phyloP scores from a whole-genome alignment of 2,113 vertebrate genomes.

The Arothron firmamentum region DNA sequence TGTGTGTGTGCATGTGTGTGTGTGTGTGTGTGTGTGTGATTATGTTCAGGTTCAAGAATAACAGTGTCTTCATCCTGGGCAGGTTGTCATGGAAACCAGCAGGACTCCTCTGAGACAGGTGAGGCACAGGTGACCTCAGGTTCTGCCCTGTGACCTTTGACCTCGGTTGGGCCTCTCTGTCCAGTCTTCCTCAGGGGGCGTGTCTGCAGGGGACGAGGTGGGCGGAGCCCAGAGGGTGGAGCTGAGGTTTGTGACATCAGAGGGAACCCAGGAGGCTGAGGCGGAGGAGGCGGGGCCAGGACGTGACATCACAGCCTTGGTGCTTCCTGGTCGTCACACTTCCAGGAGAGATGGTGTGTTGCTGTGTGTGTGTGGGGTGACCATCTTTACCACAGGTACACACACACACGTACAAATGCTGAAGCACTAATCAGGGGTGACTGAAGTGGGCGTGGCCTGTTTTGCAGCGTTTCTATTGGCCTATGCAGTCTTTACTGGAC shows the following conservation, averaged over 20 bases:
- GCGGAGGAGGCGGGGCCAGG: slow-evolving; percentile 6
- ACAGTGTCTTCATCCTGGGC: background rate
- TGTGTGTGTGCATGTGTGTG: too few species aligned
- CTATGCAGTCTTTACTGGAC: slow-evolving; percentile 46
- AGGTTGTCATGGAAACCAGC: slow-evolving; percentile 19
- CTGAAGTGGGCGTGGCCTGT: background rate
- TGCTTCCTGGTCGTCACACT: slow-evolving; percentile 5
- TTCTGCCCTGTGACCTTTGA: background rate
- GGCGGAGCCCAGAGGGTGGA: slow-evolving; percentile 46
- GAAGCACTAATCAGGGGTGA: background rate
- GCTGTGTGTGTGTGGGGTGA: slow-evolving; percentile 3
- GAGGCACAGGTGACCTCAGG: background rate
- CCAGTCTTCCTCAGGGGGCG: slow-evolving; percentile 10
- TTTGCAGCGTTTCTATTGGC: slow-evolving; percentile 66
- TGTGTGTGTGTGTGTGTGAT: background rate
- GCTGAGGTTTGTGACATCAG: slow-evolving; percentile 54
- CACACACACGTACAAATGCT: background rate
- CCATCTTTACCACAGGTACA: slow-evolving; percentile 25
- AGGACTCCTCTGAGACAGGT: slow-evolving; percentile 29
- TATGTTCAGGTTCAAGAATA: background rate
- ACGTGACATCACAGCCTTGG: slow-evolving; percentile 37
- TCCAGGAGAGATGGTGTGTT: slow-evolving; percentile 22
- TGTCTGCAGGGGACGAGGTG: slow-evolving; percentile 23
- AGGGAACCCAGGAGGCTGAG: slow-evolving; percentile 18
- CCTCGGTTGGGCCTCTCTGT: slow-evolving; percentile 1